phyloP scores from a whole-genome alignment of 2,797 vertebrate genomes.

The Myotis myotis region DNA sequence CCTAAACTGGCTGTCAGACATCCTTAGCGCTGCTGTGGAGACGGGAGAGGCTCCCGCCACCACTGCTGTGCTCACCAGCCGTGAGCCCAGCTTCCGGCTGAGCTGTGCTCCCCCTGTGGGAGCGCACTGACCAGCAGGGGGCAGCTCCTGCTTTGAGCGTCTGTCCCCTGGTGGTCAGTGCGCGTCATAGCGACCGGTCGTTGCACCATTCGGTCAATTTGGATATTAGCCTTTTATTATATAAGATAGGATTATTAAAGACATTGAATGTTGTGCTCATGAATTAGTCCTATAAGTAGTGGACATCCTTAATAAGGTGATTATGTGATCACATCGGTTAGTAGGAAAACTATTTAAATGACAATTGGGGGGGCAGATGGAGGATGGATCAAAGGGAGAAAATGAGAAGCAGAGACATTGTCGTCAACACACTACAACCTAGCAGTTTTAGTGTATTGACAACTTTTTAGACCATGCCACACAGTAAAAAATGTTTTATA shows the following conservation, averaged over 20 bases:
- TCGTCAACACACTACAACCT: neutral
- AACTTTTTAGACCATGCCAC: neutral
- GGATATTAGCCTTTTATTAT: no score
- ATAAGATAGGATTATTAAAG: neutral
- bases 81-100: no score
- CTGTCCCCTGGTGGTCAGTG: no score
- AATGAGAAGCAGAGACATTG: neutral
- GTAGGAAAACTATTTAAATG: neutral
- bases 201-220: no score
- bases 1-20: no score
- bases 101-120: no score
- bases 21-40: no score
- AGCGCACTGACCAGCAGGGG: no score
- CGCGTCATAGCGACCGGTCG: accelerated
- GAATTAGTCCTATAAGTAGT: neutral
- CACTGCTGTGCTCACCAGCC: no score
- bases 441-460: neutral
- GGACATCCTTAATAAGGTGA: neutral
- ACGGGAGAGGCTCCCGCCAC: no score
- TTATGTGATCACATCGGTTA: neutral
- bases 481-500: neutral
- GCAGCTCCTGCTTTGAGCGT: no score
- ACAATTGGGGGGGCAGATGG: neutral
- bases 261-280: neutral
- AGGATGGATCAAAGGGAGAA: neutral